A percentile compares a stretch with the other conserved stretches of the same genome.
Evolutionary conservation across 2,113 vertebrate genomes (phyloP).

Genomic region (Sander vitreus): DNA sequence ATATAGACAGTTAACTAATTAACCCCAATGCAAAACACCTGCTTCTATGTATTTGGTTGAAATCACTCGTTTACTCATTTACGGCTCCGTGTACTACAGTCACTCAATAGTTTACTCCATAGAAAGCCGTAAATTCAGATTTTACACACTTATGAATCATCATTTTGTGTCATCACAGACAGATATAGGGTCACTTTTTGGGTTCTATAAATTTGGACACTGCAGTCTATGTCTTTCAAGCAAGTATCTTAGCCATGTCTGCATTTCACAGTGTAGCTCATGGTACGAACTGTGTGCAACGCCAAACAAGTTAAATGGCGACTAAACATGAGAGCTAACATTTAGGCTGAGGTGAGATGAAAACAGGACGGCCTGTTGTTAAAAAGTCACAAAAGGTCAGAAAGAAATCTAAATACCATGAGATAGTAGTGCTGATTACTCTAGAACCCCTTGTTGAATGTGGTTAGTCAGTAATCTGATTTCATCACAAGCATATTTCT

Average conservation of each 20-base stretch:
- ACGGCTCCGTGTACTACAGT: neutral
- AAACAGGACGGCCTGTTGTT: neutral
- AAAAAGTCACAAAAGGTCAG: neutral
- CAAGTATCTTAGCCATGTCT: neutral
- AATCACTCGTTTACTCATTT: neutral
- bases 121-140: neutral
- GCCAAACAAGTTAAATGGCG: neutral
- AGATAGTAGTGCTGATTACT: neutral
- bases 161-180: neutral
- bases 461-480: neutral
- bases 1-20: neutral
- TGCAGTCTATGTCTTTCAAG: neutral
- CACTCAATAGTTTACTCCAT: neutral
- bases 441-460: neutral
- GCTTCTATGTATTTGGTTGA: neutral
- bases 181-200: neutral
- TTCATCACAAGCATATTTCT: neutral
- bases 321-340: neutral
- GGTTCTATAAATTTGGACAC: neutral
- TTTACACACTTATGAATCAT: neutral
- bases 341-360: neutral
- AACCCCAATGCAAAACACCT: neutral
- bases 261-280: neutral
- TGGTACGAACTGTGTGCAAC: neutral
- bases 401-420: neutral